These are phyloP conservation scores for Pseudococcus longispinus DNA, from an alignment of 2,888 invertebrate genomes.

Conservation along the genomic window DNA sequence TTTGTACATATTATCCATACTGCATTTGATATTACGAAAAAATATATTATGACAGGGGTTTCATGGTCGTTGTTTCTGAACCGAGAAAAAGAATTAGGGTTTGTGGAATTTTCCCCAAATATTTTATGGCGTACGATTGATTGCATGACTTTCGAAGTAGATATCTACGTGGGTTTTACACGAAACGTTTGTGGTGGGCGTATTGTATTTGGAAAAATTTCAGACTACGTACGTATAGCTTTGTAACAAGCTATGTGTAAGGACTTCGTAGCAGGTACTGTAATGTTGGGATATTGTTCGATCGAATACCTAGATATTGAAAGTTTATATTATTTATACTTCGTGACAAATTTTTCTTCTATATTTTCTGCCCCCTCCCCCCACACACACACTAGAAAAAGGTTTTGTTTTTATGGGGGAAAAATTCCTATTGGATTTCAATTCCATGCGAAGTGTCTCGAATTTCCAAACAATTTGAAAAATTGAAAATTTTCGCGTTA, in stretches of 20 bases:
- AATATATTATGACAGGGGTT: background rate
- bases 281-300: no score
- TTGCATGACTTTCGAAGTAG: background rate
- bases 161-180: background rate
- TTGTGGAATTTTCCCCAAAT: background rate
- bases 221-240: background rate
- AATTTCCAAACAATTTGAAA: no score
- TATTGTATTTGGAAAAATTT: background rate
- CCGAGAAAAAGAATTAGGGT: background rate
- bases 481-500: no score
- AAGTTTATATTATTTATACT: no score
- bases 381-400: no score
- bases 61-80: background rate
- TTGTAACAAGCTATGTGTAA: background rate
- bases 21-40: background rate
- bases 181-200: background rate
- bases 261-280: no score
- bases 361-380: no score
- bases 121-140: background rate
- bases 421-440: no score
- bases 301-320: no score
- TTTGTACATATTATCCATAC: background rate
- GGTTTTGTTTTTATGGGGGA: no score
- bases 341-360: no score
- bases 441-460: no score